These are phyloP conservation scores for Dipodomys stephensi DNA, from an alignment of 2,113 vertebrate species.

Conservation along the genomic window DNA sequence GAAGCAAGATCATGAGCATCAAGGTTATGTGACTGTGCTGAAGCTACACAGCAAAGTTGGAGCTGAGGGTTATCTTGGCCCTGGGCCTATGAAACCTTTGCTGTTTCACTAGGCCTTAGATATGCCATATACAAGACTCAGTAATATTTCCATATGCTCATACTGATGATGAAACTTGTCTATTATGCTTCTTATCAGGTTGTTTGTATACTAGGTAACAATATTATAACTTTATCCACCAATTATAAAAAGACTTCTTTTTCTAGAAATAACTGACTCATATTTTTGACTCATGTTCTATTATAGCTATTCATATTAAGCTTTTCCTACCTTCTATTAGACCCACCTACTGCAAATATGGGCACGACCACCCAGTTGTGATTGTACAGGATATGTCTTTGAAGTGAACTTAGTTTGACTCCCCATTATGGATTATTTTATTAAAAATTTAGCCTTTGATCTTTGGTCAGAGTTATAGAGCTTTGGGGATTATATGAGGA, in stretches of 20 bases:
- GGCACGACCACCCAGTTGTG: neutral
- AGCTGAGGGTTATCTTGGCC: neutral
- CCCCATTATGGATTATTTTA: neutral
- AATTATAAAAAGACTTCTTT: neutral
- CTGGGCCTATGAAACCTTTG: neutral
- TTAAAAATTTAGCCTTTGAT: conserved; percentile 10
- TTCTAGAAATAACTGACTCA: no score
- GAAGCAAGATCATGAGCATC: neutral
- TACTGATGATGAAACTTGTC: neutral
- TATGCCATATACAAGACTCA: neutral
- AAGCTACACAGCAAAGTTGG: neutral
- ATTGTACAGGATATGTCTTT: neutral
- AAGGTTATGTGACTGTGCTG: neutral
- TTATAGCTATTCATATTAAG: conserved; percentile 42
- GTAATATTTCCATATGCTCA: neutral
- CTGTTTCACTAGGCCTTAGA: neutral
- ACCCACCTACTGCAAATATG: conserved; percentile 23
- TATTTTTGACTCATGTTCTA: neutral
- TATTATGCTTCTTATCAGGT: neutral
- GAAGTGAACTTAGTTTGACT: conserved; percentile 11
- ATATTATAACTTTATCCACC: neutral
- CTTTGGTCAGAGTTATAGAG: neutral
- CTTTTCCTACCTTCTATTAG: conserved; percentile 48
- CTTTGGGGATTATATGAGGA: neutral
- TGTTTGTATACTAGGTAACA: neutral